Base-by-base conservation (phyloP, 2,113 vertebrate species). In the Tenebrosternarchus preto region DNA sequence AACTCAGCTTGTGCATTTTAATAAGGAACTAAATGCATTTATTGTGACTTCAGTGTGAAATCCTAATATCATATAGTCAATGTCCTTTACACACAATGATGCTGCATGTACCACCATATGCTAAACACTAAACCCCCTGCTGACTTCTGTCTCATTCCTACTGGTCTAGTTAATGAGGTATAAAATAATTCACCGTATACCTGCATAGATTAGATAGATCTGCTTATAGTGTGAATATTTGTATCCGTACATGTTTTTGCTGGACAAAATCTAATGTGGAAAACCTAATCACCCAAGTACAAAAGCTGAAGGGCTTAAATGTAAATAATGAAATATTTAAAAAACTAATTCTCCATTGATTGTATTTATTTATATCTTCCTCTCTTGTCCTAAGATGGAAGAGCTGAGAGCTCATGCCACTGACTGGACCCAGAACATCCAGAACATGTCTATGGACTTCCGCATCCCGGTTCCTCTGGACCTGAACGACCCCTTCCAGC, bases 321-420 rank as follows among this genome's bases (percentile, higher is more conserved):
- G 43, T 25, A 12, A 60, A 74, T 24, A 59, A 68, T 77, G 19
- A 66, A 0, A 25, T 5, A 22, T 36, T 15, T 16, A 22, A 25
- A 16, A 1, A 6, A 8, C 7, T 27, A n/a, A 36, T 9, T 57
- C 16, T 19, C 19, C 29, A 0, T 25, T 69, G 4, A 25, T 55
- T 55, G 9, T 17, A 5, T 4, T 20, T 36, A 19, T 36, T 76
- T 55, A n/a, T n/a, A n/a, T n/a, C 17, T 80, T 17, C 20, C 9
- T 68, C 4, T 84, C 22, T n/a, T 66, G n/a, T 22, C 29, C 3
- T 75, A 87, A 97, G 96, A 95, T 97, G 95, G 95, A 96, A 76
- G 96, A 94, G 78, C 80, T 97, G 76, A 94, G 95, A 1, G 95
- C 96, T 0, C 95, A 97, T 9, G 96, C 96, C 1, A 96, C 95